These are phyloP conservation scores for Colostygia pectinataria DNA, from an alignment of 2,888 invertebrate genomes.

Conservation along the genomic window DNA sequence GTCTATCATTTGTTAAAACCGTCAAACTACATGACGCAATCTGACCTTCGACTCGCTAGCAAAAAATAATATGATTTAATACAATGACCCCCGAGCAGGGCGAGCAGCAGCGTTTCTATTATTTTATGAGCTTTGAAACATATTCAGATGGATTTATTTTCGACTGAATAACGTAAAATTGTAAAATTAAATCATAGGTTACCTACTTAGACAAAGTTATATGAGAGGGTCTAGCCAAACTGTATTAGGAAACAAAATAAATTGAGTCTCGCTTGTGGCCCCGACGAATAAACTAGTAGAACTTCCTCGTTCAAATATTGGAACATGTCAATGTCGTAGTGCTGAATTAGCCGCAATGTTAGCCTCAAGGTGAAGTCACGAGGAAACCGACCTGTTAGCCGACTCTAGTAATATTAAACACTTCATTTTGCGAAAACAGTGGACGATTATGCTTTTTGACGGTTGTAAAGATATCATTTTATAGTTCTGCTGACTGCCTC, in stretches of 20 bases:
- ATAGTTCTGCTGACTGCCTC: too few relatives aligned
- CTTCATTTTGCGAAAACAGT: constrained; percentile 38
- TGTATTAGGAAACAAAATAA: constrained; percentile 23
- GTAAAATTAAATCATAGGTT: too few relatives aligned
- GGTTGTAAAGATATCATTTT: neutral
- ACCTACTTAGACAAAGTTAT: too few relatives aligned
- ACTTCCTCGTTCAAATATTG: constrained; percentile 74
- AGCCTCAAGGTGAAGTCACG: constrained; percentile 64
- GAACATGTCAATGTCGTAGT: constrained; percentile 73
- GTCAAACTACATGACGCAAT: constrained; percentile 51
- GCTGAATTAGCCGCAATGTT: constrained; percentile 77
- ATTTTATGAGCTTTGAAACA: too few relatives aligned
- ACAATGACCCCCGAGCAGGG: constrained; percentile 47
- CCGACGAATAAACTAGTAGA: constrained; percentile 51
- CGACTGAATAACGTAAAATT: too few relatives aligned
- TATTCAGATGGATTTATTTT: too few relatives aligned
- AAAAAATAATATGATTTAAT: constrained; percentile 52
- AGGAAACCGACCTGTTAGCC: constrained; percentile 56
- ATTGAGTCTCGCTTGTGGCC: constrained; percentile 41
- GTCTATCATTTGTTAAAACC: constrained; percentile 33
- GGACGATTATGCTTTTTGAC: constrained; percentile 5
- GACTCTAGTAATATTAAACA: constrained; percentile 43
- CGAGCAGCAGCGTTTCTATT: too few relatives aligned
- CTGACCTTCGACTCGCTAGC: constrained; percentile 54
- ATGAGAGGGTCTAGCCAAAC: neutral